These are phyloP conservation scores for Callospermophilus lateralis DNA, from an alignment of 2,113 vertebrate genomes.

Conservation along the genomic window DNA sequence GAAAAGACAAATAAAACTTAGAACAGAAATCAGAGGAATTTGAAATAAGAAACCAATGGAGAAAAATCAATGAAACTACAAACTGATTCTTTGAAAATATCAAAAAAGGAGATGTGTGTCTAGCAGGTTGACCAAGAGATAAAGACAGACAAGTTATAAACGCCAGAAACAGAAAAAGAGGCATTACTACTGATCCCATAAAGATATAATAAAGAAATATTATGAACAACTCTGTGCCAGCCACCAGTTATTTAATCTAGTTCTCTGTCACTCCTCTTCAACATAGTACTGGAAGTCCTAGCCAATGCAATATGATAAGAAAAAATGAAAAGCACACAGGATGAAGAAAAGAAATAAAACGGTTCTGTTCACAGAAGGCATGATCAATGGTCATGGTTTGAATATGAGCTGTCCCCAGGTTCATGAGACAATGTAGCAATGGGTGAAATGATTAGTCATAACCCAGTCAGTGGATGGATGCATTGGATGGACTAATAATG, in stretches of 20 bases:
- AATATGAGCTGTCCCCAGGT: too few species aligned
- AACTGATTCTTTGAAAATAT: not conserved
- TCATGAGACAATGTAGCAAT: too few species aligned
- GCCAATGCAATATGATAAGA: not conserved
- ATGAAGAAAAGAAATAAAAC: not conserved
- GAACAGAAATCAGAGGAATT: not conserved
- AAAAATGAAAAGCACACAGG: not conserved
- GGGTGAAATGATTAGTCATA: too few species aligned
- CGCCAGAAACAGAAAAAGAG: not conserved
- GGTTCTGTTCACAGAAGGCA: not conserved
- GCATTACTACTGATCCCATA: accelerated
- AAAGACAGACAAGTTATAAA: not conserved
- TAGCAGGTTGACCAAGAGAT: not conserved
- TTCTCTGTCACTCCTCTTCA: not conserved
- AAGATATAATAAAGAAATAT: accelerated
- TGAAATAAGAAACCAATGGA: not conserved
- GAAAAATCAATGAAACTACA: not conserved
- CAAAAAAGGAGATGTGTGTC: not conserved
- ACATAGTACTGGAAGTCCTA: accelerated
- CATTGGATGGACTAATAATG: too few species aligned
- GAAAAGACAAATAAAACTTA: not conserved
- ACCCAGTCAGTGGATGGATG: too few species aligned
- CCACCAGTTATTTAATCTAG: accelerated
- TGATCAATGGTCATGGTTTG: too few species aligned
- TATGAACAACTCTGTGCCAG: accelerated